Percentiles rank a stretch among this genome's conserved stretches.
phyloP scores from a whole-genome alignment of 2,113 vertebrate genomes.

The Takifugu bimaculatus region DNA sequence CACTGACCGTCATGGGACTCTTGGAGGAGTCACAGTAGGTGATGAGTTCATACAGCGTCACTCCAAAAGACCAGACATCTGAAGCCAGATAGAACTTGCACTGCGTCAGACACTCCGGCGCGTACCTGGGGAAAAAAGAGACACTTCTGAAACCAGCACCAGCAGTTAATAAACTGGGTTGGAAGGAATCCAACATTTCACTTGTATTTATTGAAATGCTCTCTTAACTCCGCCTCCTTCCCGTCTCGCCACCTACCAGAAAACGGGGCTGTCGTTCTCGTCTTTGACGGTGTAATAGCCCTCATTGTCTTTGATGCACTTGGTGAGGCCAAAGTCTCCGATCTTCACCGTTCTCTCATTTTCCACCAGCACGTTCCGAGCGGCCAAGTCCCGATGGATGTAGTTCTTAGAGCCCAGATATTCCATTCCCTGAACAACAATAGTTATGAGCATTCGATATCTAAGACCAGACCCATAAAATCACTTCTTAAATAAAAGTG shows the following conservation, averaged over 20 bases:
- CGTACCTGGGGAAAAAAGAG: constrained; percentile 80
- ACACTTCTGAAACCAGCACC: neutral
- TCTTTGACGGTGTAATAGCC: constrained; percentile 97
- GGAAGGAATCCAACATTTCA: no score
- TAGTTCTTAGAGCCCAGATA: constrained; percentile 89
- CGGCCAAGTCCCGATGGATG: constrained; percentile 94
- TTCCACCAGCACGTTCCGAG: constrained; percentile 93
- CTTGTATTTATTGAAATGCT: neutral
- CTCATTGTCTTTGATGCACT: constrained; percentile 91
- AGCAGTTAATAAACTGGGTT: no score
- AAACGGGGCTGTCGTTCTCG: constrained; percentile 91
- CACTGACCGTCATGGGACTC: constrained; percentile 87
- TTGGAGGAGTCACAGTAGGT: constrained; percentile 86
- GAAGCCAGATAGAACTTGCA: constrained; percentile 95
- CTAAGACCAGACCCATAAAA: neutral
- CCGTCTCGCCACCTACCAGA: constrained; percentile 77
- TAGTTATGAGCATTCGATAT: neutral
- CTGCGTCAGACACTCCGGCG: constrained; percentile 89
- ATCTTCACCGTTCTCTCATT: constrained; percentile 94
- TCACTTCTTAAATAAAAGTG: no score
- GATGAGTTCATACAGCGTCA: constrained; percentile 91
- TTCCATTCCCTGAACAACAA: constrained; percentile 85
- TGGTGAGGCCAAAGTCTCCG: constrained; percentile 95
- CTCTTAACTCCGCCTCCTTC: no score
- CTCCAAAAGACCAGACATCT: constrained; percentile 96